These are phyloP conservation scores for Chalcosyrphus nemorum DNA, from an alignment of 2,888 invertebrate species.

Conservation along the genomic window DNA sequence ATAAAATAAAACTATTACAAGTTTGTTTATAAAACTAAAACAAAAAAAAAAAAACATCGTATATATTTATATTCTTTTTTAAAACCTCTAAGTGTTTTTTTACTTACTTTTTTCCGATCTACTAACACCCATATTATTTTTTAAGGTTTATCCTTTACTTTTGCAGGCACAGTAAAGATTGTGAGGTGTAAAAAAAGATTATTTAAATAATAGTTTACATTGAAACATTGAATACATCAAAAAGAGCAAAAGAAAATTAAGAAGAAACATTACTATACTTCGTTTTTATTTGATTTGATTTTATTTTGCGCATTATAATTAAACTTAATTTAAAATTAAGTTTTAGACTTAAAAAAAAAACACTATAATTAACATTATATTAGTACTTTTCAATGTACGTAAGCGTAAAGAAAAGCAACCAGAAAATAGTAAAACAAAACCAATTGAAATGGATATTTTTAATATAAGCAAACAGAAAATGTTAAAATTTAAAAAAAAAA, in stretches of 20 bases:
- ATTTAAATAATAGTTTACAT: conserved; percentile 72
- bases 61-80: conserved; percentile 39
- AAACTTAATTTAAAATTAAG: conserved; percentile 59
- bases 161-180: conserved; percentile 82
- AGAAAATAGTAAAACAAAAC: conserved; percentile 62
- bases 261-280: conserved; percentile 71
- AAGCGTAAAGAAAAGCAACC: conserved; percentile 48
- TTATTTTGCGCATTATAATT: conserved; percentile 50
- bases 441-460: conserved; percentile 69
- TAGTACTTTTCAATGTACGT: conserved; percentile 62
- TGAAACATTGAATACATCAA: conserved; percentile 54
- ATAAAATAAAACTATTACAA: conserved; percentile 36
- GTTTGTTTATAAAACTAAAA: conserved; percentile 36
- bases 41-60: neutral
- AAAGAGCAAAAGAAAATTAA: conserved; percentile 58
- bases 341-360: conserved; percentile 53
- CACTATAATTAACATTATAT: conserved; percentile 56
- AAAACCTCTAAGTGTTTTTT: conserved; percentile 76
- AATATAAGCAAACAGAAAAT: conserved; percentile 73
- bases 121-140: conserved; percentile 83
- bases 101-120: conserved; percentile 82
- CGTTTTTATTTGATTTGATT: conserved; percentile 26
- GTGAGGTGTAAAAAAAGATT: conserved; percentile 76
- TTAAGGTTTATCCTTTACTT: conserved; percentile 83
- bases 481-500: conserved; percentile 22